These are phyloP conservation scores for Amyelois transitella DNA, from an alignment of 1,140 invertebrate species.

Conservation along the genomic window DNA sequence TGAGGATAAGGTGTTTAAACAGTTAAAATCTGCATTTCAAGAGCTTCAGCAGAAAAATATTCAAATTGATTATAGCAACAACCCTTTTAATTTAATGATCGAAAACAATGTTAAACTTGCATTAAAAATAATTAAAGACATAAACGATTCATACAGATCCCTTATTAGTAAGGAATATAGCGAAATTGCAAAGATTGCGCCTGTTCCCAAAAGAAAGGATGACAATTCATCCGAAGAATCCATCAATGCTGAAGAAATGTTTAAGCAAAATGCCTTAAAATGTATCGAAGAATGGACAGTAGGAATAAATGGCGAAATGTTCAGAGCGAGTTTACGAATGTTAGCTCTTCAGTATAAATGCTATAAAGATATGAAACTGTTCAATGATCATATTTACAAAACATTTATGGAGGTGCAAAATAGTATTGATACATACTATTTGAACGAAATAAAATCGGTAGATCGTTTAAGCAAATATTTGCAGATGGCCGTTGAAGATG, in stretches of 20 bases:
- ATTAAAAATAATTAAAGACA: slow-evolving; percentile 54
- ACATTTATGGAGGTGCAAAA: slow-evolving; percentile 64
- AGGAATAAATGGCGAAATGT: slow-evolving; percentile 73
- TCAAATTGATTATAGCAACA: slow-evolving; percentile 58
- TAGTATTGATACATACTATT: slow-evolving; percentile 70
- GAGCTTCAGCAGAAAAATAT: slow-evolving; percentile 56
- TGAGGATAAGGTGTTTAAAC: slow-evolving; percentile 56
- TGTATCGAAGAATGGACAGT: slow-evolving; percentile 74
- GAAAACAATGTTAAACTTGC: slow-evolving; percentile 64
- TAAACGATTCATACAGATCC: slow-evolving; percentile 48
- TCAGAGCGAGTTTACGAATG: slow-evolving; percentile 63
- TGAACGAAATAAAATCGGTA: slow-evolving; percentile 74
- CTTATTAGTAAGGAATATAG: slow-evolving; percentile 50
- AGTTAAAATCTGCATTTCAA: slow-evolving; percentile 42
- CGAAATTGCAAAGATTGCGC: slow-evolving; percentile 50
- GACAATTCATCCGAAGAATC: slow-evolving; percentile 38
- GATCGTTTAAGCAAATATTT: slow-evolving; percentile 73
- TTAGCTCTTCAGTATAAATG: slow-evolving; percentile 53
- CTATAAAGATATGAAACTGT: slow-evolving; percentile 60
- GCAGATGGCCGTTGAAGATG: slow-evolving; percentile 74
- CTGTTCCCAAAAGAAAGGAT: slow-evolving; percentile 45
- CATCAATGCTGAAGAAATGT: slow-evolving; percentile 43
- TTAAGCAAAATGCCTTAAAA: slow-evolving; percentile 52
- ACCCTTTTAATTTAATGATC: slow-evolving; percentile 54
- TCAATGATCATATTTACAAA: slow-evolving; percentile 56